These are phyloP conservation scores for Megamerina dolium DNA, from an alignment of 2,888 invertebrate genomes.

Conservation along the genomic window DNA sequence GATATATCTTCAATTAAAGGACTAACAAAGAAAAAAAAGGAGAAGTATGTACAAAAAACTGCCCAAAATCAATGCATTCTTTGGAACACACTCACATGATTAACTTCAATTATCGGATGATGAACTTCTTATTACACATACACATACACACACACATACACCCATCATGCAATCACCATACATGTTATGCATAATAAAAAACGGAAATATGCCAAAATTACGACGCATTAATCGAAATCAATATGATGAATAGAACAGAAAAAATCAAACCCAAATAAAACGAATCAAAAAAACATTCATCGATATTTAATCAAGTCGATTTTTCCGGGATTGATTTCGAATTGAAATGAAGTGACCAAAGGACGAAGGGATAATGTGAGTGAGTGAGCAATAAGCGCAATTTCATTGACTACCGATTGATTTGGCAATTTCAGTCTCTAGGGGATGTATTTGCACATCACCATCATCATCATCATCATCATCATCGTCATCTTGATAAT, in stretches of 20 bases:
- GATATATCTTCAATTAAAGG: conserved; percentile 1
- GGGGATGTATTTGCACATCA: background rate
- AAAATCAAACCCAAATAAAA: background rate
- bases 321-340: conserved; percentile 16
- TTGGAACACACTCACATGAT: conserved; percentile 31
- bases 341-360: conserved; percentile 20
- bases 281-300: conserved; percentile 10
- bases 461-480: background rate
- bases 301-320: conserved; percentile 24
- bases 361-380: conserved; percentile 2
- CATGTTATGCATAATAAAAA: conserved; percentile 18
- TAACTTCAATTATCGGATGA: conserved; percentile 37
- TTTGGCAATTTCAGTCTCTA: too few relatives aligned
- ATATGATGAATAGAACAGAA: conserved; percentile 17
- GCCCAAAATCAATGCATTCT: background rate
- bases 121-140: background rate
- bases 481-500: background rate
- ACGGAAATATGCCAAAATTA: conserved; percentile 40
- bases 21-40: background rate
- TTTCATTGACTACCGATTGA: conserved; percentile 27
- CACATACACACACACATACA: too few relatives aligned
- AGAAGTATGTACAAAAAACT: background rate
- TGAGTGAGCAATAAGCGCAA: conserved; percentile 6
- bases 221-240: conserved; percentile 33
- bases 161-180: background rate